phyloP scores from a whole-genome alignment of 2,797 vertebrate genomes.

The Rhynchonycteris naso region DNA sequence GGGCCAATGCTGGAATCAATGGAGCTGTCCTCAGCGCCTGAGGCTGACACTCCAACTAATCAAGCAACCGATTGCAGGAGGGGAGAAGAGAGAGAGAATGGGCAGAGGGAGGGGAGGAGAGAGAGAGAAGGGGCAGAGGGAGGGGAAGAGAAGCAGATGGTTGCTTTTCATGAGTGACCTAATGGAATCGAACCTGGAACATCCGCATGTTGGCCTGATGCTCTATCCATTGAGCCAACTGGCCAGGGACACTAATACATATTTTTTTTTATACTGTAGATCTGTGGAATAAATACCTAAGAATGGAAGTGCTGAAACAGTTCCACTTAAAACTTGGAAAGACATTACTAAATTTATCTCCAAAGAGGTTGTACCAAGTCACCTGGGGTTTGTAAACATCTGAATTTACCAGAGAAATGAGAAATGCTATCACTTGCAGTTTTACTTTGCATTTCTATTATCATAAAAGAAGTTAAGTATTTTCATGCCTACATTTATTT shows the following conservation, averaged over 20 bases:
- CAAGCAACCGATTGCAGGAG: too few species aligned
- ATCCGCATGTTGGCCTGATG: too few species aligned
- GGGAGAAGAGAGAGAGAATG: too few species aligned
- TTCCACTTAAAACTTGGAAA: background rate
- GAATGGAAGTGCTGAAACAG: background rate
- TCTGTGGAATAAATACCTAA: constrained; percentile 10
- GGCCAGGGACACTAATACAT: background rate
- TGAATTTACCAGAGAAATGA: constrained; percentile 8
- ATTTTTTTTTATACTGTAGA: background rate
- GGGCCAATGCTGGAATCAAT: too few species aligned
- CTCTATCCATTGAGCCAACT: too few species aligned
- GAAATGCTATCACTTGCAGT: constrained; percentile 6
- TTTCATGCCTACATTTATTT: constrained; percentile 27
- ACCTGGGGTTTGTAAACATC: background rate
- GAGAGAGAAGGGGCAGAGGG: too few species aligned
- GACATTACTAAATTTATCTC: constrained; percentile 30
- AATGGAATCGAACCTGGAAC: too few species aligned
- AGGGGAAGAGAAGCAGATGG: too few species aligned
- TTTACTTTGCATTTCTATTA: constrained; percentile 33
- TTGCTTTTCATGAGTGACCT: too few species aligned
- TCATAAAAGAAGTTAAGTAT: background rate
- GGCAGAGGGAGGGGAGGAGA: too few species aligned
- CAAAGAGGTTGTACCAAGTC: background rate
- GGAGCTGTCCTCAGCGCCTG: too few species aligned
- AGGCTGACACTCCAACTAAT: too few species aligned